A percentile compares a stretch with the other conserved stretches of the same genome.
phyloP scores from a whole-genome alignment of 2,113 vertebrate species.

The Bos javanicus region DNA sequence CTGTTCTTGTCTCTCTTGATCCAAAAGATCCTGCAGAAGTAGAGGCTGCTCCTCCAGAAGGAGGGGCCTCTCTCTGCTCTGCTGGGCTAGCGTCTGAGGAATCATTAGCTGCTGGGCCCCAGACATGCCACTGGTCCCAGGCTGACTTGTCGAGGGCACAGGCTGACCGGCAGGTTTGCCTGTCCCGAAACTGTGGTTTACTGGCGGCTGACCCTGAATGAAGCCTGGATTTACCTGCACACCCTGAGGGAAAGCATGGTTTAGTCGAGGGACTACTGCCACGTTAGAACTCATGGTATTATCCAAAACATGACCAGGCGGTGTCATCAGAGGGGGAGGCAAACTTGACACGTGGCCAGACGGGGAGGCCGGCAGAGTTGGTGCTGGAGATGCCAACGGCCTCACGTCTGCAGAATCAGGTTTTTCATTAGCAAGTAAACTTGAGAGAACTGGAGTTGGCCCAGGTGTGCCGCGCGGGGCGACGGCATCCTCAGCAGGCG shows the following conservation, averaged over 20 bases:
- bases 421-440: slow-evolving; percentile 90
- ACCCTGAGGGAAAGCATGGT: slow-evolving; percentile 83
- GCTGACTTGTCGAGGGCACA: slow-evolving; percentile 79
- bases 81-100: slow-evolving; percentile 82
- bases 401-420: slow-evolving; percentile 82
- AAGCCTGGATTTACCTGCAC: slow-evolving; percentile 82
- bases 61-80: slow-evolving; percentile 86
- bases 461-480: slow-evolving; percentile 79
- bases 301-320: slow-evolving; percentile 81
- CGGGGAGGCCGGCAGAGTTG: slow-evolving; percentile 81
- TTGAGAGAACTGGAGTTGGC: slow-evolving; percentile 87
- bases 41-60: slow-evolving; percentile 96
- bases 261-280: slow-evolving; percentile 82
- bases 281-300: slow-evolving; percentile 79
- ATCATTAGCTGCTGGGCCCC: slow-evolving; percentile 85
- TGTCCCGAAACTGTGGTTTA: slow-evolving; percentile 76
- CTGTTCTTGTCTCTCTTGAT: slow-evolving; percentile 97
- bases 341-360: slow-evolving; percentile 77
- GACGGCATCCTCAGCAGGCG: slow-evolving; percentile 72
- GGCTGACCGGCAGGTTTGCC: slow-evolving; percentile 77
- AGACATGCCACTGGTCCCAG: slow-evolving; percentile 73
- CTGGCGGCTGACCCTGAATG: slow-evolving; percentile 75
- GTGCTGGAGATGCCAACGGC: slow-evolving; percentile 81
- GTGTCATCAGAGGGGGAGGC: slow-evolving; percentile 79
- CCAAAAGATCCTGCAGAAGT: slow-evolving; percentile 95